Evolutionary conservation across 2,113 vertebrate genomes (phyloP), one percentile per base, ranked within the genome.

Genomic region (Phoenicopterus ruber): DNA sequence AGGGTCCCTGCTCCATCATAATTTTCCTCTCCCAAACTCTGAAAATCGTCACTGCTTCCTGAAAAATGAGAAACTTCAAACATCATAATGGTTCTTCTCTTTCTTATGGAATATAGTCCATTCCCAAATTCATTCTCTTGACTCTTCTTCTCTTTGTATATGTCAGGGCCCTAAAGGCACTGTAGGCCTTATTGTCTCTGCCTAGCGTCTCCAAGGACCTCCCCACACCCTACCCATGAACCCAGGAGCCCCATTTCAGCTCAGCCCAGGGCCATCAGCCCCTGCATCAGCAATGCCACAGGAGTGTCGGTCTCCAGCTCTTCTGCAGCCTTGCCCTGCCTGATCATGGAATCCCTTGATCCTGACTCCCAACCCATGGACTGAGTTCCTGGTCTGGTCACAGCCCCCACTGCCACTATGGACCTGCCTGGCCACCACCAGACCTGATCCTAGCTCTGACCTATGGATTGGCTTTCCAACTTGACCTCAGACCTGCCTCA

Each of bases 331-430:
- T 78, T 73, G 19, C 8, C 5, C 40, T 62, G 21, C 10, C 12
- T 40, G 6, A 46, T 55, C 29, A 25, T 3, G 3, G 12, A 71
- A 34, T 19, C 19, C 7, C 14, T 71, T 50, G 18, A 67, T 19
- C 5, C 5, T 4, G 46, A 49, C 9, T 54, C n/a, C 24, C 13
- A 36, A 3, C 1, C 21, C 0, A 0, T 46, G 5, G 6, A 1
- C 54, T 59, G 42, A 63, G 9, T 34, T 80, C 13, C 50, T 46
- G 38, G 17, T 22, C 42, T 67, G 17, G 49, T 40, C 18, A 70
- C 42, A 69, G 24, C 15, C 25, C 17, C 3, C 14, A 20, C 26
- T 49, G 13, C 38, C 17, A 11, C 17, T 69, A 2, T 3, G 49
- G 20, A 40, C 42, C 17, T 66, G 9, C 28, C 9, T 59, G 52